phyloP scores from a whole-genome alignment of 1,140 invertebrate genomes.

The Ips typographus region DNA sequence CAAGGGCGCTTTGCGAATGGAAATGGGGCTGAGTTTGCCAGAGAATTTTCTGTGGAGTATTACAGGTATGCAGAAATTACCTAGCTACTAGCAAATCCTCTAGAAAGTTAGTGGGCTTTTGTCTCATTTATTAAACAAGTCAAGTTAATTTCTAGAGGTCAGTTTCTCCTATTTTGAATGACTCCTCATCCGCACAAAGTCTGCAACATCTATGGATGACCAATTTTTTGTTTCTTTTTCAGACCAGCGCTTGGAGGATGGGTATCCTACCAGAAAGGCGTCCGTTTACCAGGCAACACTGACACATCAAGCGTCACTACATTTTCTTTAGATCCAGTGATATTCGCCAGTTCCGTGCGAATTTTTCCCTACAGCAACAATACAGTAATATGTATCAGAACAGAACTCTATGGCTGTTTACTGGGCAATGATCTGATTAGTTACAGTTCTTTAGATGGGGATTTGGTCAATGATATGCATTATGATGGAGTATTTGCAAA shows the following conservation, averaged over 20 bases:
- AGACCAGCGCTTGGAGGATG: neutral
- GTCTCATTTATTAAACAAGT: too few relatives aligned
- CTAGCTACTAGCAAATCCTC: neutral
- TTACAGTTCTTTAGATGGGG: neutral
- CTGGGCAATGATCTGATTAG: neutral
- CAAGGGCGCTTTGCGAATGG: neutral
- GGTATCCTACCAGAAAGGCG: neutral
- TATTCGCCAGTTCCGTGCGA: neutral
- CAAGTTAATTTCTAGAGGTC: too few relatives aligned
- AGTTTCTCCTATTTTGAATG: too few relatives aligned
- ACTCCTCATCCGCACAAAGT: too few relatives aligned
- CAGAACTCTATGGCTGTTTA: neutral
- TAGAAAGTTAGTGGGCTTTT: too few relatives aligned
- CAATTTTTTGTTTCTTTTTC: neutral
- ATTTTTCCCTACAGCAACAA: neutral
- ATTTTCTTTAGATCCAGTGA: neutral
- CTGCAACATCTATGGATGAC: too few relatives aligned
- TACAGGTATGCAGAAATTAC: neutral
- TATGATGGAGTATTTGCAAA: too few relatives aligned
- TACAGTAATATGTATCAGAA: neutral
- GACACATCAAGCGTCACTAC: neutral
- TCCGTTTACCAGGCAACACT: neutral
- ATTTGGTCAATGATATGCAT: too few relatives aligned
- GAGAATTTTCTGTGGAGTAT: neutral
- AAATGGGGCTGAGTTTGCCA: neutral